Conservation (phyloP, 2,113 vertebrate genomes). For the Vireo altiloquus region DNA sequence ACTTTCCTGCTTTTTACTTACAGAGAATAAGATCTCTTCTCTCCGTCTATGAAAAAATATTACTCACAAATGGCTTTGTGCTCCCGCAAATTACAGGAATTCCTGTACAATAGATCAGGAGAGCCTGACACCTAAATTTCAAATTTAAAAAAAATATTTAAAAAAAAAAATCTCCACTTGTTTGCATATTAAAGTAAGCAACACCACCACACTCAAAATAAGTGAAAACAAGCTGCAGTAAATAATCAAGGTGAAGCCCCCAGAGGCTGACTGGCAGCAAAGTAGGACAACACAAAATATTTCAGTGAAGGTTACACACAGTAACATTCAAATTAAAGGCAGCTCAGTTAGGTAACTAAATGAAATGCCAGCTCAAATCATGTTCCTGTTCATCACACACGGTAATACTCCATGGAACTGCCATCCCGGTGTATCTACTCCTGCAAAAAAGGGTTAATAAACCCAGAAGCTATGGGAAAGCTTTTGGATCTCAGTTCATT, state of each 20-base stretch:
- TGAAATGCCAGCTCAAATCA: not conserved
- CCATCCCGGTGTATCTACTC: not conserved
- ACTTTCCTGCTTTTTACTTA: slow-evolving; percentile 21
- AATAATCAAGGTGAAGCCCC: not conserved
- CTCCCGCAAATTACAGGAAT: slow-evolving; percentile 49
- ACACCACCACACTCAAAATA: not conserved
- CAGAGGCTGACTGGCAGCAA: not conserved
- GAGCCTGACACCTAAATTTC: not conserved
- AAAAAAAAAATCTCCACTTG: not conserved
- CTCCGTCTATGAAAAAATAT: not conserved
- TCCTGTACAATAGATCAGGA: not conserved
- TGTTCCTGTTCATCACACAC: not conserved
- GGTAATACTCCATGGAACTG: not conserved
- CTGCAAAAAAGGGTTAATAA: not conserved
- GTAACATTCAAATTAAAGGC: not conserved
- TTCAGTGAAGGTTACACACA: not conserved
- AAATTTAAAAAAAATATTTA: not conserved
- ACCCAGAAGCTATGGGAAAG: not conserved
- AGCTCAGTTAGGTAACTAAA: not conserved
- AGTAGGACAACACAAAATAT: not conserved
- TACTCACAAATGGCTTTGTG: slow-evolving; percentile 16
- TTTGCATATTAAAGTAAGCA: not conserved
- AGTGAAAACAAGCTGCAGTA: not conserved
- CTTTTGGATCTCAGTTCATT: not conserved
- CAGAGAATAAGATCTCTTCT: not conserved